Evolutionary conservation across 2,888 invertebrate genomes (phyloP), one percentile per base, ranked within the genome.

Genomic region (Agonopterix heracliana): DNA sequence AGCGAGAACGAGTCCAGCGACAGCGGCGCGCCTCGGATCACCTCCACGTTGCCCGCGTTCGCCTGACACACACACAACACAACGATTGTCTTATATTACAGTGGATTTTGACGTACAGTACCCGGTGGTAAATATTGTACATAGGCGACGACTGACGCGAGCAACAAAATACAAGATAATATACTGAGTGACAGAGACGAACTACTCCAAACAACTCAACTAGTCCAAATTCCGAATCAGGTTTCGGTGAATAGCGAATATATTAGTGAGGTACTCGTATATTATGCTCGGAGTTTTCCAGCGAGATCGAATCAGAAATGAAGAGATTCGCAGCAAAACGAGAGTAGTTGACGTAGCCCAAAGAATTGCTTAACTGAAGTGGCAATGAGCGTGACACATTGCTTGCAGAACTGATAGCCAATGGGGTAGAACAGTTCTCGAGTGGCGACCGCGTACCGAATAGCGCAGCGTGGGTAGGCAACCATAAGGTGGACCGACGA

Each of bases 31-130:
- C 74, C 76, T 34, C 17, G 63, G 13, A 62, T 41, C 13, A 84
- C 60, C 59, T 75, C 72, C 62, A 83, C 70, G 68, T 78, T 74
- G 56, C 78, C 82, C 38, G 77, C 61, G 65, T 76, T 78, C 17
- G 80, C 80, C 81, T 79, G 69, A 10, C 52, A 56, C 11, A 51
- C 4, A 26, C 13, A 36, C 36, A 3, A 9, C 9, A 36, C 9
- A 9, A 36, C n/a, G 36, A 14, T 14, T 2, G 2, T 14, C 14
- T 14, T 2, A 14, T 14, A 14, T 14, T 14, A 14, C 14, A 5
- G 35, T 8, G 7, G 5, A 8, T 35, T 8, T 35, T 35, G 35
- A 35, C 9, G 5, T 35, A 8, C 5, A 35, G 5, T 9, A 35
- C 7, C 5, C 35, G 35, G 5, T 35, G 5, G 5, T 9, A 35